Base-by-base conservation (phyloP, 2,113 vertebrate genomes). In the Arothron firmamentum region DNA sequence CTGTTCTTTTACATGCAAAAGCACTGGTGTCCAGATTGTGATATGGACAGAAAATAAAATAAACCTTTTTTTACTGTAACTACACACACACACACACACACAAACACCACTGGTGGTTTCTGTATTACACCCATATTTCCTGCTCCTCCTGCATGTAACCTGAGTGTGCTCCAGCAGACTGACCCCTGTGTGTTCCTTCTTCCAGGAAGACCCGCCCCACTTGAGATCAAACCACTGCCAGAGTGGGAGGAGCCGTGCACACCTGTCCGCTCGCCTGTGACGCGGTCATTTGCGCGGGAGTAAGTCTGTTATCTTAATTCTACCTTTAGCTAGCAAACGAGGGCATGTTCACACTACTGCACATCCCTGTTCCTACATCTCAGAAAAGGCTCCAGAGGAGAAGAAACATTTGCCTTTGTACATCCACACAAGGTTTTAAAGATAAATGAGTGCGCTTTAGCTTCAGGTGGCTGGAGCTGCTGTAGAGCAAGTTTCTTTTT, bases 281-380 rank as follows among this genome's bases (percentile, higher is more conserved):
- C 97, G n/a, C 92, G 94, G 85, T 94, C 94, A 74, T 99, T 99
- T 77, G 92, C 96, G 75, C 91, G 96, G 87, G 95, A 98, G 97
- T 99, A 93, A 95, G 97, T 96, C 67, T 10, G 6, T 50, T 43
- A 17, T 54, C 6, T 45, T 55, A 61, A 41, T 42, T 71, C 1
- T 28, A 19, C 25, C 2, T 28, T n/a, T 19, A 42, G n/a, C 31
- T 70, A 65, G 63, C 51, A 74, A 14, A 45, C 46, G 61, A 75
- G 77, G 79, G 69, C 34, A 41, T 79, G 72, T 78, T 85, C 79
- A 81, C 82, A 73, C 67, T 25, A 38, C 21, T 62, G 48, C 25
- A 28, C 25, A 28, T 7, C 25, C 25, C 25, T 50, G 55, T 60
- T 16, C 13, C 25, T 28, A 28, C 18, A 17, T 50, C 52, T 52